Evolutionary conservation across 1,140 invertebrate genomes (phyloP).

Genomic region (Drosophila tristis): DNA sequence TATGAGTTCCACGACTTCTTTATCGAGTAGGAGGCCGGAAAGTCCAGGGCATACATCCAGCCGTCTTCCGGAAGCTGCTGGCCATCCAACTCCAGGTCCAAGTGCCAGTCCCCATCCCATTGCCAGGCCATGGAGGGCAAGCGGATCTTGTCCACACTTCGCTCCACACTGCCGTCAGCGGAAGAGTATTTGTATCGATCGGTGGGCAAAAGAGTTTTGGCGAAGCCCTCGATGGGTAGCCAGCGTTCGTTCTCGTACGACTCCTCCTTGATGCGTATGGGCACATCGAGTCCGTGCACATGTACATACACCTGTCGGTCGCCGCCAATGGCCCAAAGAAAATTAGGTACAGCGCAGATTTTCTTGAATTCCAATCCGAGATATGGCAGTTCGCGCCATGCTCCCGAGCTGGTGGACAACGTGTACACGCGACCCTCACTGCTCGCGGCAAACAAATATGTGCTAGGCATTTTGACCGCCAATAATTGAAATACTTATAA

Average conservation of each 20-base stretch:
- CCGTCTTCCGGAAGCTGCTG: constrained; percentile 95
- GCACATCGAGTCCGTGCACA: constrained; percentile 94
- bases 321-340: constrained; percentile 95
- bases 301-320: constrained; percentile 96
- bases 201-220: constrained; percentile 91
- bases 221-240: constrained; percentile 95
- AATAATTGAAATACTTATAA: too few relatives aligned
- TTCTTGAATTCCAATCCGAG: constrained; percentile 94
- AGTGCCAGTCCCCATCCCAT: constrained; percentile 96
- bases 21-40: constrained; percentile 92
- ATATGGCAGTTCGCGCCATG: constrained; percentile 94
- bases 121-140: constrained; percentile 96
- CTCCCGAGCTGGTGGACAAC: constrained; percentile 90
- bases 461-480: constrained; percentile 87
- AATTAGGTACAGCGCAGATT: constrained; percentile 91
- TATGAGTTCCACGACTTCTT: constrained; percentile 96
- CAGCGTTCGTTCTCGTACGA: constrained; percentile 97
- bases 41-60: constrained; percentile 97
- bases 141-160: constrained; percentile 91
- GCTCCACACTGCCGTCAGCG: constrained; percentile 91
- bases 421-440: constrained; percentile 94
- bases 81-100: constrained; percentile 94
- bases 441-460: constrained; percentile 92
- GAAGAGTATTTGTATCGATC: constrained; percentile 94
- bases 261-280: constrained; percentile 94